phyloP scores from a whole-genome alignment of 35 echinoderm and acorn worm species.

The Lytechinus pictus region DNA sequence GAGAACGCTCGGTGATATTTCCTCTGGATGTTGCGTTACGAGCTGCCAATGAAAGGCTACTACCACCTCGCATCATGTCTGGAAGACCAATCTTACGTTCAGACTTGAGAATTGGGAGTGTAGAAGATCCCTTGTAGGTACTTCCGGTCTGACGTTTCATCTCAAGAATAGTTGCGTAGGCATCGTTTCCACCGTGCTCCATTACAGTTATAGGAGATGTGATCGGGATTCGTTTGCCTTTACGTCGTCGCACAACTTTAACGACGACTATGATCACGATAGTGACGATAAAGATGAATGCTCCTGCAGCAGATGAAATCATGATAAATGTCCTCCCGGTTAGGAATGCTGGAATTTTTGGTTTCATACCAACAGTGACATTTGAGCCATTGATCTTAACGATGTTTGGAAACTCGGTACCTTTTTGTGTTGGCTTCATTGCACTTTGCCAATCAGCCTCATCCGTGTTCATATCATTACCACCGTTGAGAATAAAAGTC shows the following conservation, averaged over 20 bases:
- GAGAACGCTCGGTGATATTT: not conserved
- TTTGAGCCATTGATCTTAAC: not conserved
- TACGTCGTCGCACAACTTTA: constrained; percentile 26
- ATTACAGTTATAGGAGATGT: not conserved
- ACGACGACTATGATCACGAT: constrained; percentile 29
- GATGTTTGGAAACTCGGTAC: not conserved
- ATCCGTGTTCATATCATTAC: not conserved
- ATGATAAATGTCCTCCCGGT: not conserved
- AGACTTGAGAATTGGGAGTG: constrained; percentile 13
- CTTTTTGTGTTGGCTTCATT: not conserved
- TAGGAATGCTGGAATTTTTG: constrained; percentile 30
- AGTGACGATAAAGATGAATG: not conserved
- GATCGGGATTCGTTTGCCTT: not conserved
- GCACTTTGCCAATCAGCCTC: not conserved
- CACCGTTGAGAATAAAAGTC: not conserved
- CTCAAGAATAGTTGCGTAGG: constrained; percentile 36
- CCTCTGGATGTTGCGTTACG: not conserved
- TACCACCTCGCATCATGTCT: not conserved
- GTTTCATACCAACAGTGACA: constrained; percentile 10
- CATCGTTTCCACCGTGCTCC: constrained; percentile 19
- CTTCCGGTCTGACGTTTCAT: constrained; percentile 23
- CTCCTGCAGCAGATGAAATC: not conserved
- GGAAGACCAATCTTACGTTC: constrained; percentile 10
- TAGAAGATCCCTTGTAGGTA: constrained; percentile 25
- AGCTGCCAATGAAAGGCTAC: constrained; percentile 38